phyloP scores from a whole-genome alignment of 2,888 invertebrate species.

The Helicoverpa assulta region DNA sequence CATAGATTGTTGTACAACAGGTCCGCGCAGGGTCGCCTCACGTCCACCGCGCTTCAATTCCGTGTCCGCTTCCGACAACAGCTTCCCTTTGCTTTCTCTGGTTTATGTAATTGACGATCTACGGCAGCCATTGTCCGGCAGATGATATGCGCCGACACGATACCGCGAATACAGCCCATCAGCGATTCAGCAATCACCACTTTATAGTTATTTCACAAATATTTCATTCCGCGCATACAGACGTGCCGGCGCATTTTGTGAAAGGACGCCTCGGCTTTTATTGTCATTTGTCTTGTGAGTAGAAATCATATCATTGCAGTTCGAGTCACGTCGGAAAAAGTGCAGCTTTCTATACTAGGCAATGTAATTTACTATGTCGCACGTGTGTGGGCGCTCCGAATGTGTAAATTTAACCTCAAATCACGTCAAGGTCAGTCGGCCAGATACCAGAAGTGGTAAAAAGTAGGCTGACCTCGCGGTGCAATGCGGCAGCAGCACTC shows the following conservation, averaged over 20 bases:
- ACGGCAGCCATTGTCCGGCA: slow-evolving; percentile 39
- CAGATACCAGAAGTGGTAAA: slow-evolving; percentile 83
- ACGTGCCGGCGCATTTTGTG: slow-evolving; percentile 67
- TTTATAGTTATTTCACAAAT: slow-evolving; percentile 28
- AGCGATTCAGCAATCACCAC: slow-evolving; percentile 25
- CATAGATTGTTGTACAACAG: slow-evolving; percentile 83
- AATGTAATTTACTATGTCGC: slow-evolving; percentile 71
- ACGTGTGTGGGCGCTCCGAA: slow-evolving; percentile 72
- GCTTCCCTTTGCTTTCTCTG: slow-evolving; percentile 81
- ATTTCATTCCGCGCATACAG: slow-evolving; percentile 50
- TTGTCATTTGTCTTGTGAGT: slow-evolving; percentile 62
- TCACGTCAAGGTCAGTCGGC: slow-evolving; percentile 81
- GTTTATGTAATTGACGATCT: slow-evolving; percentile 74
- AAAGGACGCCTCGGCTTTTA: slow-evolving; percentile 65
- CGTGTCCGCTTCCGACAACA: slow-evolving; percentile 85
- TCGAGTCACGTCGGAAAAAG: slow-evolving; percentile 84
- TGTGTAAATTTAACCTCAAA: slow-evolving; percentile 83
- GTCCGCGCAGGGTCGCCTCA: slow-evolving; percentile 83
- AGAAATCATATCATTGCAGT: slow-evolving; percentile 71
- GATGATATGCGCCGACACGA: slow-evolving; percentile 67
- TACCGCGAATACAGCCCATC: slow-evolving; percentile 1
- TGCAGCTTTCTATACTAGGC: slow-evolving; percentile 82
- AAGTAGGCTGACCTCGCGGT: slow-evolving; percentile 81
- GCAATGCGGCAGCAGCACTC: slow-evolving; percentile 73
- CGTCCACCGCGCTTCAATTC: slow-evolving; percentile 74